A percentile compares a stretch with the other conserved stretches of the same genome.
Conservation (phyloP, 2,888 invertebrate species). For the Tanytarsus gracilentus region DNA sequence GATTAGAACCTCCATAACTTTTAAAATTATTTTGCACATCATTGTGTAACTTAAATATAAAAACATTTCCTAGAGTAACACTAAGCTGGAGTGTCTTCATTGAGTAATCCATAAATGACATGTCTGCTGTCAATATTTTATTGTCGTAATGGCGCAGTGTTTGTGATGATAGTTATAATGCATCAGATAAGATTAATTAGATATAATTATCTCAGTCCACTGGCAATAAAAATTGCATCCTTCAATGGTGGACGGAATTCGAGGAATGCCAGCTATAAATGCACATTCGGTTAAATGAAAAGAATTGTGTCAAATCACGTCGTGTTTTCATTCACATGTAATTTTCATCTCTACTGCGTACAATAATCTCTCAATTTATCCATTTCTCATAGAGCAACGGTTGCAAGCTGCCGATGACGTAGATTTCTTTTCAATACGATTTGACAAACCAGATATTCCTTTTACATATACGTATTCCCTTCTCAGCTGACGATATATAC, state of each 20-base stretch:
- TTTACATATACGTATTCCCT: slow-evolving; percentile 72
- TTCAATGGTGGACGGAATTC: neutral
- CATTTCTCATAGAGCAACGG: slow-evolving; percentile 9
- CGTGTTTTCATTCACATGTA: neutral
- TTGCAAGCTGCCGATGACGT: slow-evolving; percentile 3
- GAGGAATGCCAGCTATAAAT: neutral
- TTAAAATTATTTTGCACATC: no score
- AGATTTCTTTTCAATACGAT: slow-evolving; percentile 35
- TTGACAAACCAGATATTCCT: slow-evolving; percentile 72
- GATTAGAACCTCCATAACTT: no score
- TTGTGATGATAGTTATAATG: neutral
- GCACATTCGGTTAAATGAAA: neutral
- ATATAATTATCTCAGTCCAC: slow-evolving; percentile 3
- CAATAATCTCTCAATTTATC: neutral
- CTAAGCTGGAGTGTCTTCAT: no score
- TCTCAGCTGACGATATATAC: slow-evolving; percentile 68
- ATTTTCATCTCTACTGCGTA: no score
- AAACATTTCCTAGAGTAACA: no score
- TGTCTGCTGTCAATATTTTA: slow-evolving; percentile 4
- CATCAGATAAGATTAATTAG: slow-evolving; percentile 4
- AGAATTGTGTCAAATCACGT: neutral
- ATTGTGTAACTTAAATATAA: no score
- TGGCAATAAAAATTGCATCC: slow-evolving; percentile 8
- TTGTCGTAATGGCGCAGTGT: neutral
- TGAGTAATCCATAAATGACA: no score